Conservation (phyloP, 1,140 invertebrate genomes). For the Dysdera silvatica region DNA sequence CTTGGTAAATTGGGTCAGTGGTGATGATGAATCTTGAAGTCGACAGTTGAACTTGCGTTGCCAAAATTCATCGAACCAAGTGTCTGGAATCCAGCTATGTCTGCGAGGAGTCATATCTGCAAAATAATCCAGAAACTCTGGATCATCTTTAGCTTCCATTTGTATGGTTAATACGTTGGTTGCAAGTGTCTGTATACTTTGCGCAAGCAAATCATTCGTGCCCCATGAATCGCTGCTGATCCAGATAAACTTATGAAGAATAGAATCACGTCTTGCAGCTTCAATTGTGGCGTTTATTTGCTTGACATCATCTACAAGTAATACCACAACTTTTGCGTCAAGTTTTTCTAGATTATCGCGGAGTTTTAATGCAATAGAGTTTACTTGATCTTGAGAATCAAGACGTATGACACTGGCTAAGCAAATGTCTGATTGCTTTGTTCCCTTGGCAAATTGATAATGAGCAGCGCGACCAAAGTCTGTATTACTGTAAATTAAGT, state of each 20-base stretch:
- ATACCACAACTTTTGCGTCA: conserved; percentile 20
- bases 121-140: conserved; percentile 43
- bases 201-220: conserved; percentile 20
- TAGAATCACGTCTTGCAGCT: conserved; percentile 5
- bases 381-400: conserved; percentile 2
- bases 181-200: conserved; percentile 40
- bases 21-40: conserved; percentile 37
- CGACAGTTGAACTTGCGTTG: conserved; percentile 43
- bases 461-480: conserved; percentile 13
- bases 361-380: conserved; percentile 4
- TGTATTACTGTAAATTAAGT: conserved; percentile 24
- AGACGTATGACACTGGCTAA: conserved; percentile 13
- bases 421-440: conserved; percentile 20
- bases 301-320: conserved; percentile 12
- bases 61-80: conserved; percentile 48
- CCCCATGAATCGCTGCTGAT: conserved; percentile 27
- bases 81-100: conserved; percentile 40
- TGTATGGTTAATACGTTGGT: conserved; percentile 35
- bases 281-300: conserved; percentile 10
- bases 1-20: conserved; percentile 29
- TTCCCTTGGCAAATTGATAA: conserved; percentile 16
- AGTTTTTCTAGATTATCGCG: conserved; percentile 1
- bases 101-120: conserved; percentile 40
- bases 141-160: conserved; percentile 45
- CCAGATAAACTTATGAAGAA: conserved; percentile 18